Evolutionary conservation across 2,888 invertebrate species (phyloP), one percentile per base, ranked within the genome.

Genomic region (Calameuta idolon): DNA sequence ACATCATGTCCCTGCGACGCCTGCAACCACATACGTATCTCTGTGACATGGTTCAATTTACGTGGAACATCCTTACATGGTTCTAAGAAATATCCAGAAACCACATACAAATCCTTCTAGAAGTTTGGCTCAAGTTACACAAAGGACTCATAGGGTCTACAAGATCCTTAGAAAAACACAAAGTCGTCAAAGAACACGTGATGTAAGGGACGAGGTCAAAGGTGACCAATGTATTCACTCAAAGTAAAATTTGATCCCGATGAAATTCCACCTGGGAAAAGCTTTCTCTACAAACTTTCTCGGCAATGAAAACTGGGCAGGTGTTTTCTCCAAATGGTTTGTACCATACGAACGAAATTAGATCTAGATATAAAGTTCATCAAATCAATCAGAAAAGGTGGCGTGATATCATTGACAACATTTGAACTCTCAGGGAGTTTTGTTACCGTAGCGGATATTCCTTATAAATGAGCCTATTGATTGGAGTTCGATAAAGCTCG

Each of bases 1-100:
- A 92, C 93, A 93, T 93, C 87, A 91, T 91, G 89, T 88, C 85
- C 85, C 87, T 85, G 83, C 89, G 86, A 84, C 86, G 87, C 85
- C 88, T 89, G 88, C 81, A 89, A 87, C 84, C 83, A 84, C 80
- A 84, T 83, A 23, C 23, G 9, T 23, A 79, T 78, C 81, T 69
- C 75, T 84, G 81, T 82, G 83, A 83, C 81, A 82, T 77, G 79
- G 82, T 83, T 83, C 81, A 84, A 83, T 84, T 83, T 84, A 78
- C 80, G 75, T 80, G 23, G 2, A 23, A 55, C 55, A 23, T 55
- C 15, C 55, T 23, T 55, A 55, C 55, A 5, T 23, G 55, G 23
- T 9, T 2, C 23, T 55, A 23, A 55, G 23, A 55, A 55, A 23
- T 55, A 9, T 9, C 23, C 23, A 55, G 23, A 55, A 9, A 55